Evolutionary conservation across 2,797 vertebrate genomes (phyloP).

Genomic region (Crax fasciolata): DNA sequence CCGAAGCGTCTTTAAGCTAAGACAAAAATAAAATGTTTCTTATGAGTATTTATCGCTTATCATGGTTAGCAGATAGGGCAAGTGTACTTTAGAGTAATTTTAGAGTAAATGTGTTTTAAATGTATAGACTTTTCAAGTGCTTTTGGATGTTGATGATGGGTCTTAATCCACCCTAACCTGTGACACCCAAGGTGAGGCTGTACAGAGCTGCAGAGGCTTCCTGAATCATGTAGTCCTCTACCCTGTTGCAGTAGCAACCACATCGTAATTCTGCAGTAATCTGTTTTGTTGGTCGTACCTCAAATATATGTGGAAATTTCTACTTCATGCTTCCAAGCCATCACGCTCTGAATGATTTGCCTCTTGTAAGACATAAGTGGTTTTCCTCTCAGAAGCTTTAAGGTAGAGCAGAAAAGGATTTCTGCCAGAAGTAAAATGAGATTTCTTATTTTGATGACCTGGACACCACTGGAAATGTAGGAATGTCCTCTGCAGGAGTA

Average conservation of each 20-base stretch:
- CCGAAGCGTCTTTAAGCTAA: conserved; percentile 40
- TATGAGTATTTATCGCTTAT: conserved; percentile 27
- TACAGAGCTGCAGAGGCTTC: background rate
- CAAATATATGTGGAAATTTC: background rate
- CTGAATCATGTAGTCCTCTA: background rate
- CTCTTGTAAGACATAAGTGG: background rate
- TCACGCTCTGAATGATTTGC: background rate
- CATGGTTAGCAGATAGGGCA: background rate
- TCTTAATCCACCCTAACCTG: background rate
- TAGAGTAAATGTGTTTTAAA: background rate
- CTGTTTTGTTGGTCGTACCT: background rate
- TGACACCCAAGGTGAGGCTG: background rate
- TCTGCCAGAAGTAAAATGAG: background rate
- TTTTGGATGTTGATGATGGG: background rate
- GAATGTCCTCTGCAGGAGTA: background rate
- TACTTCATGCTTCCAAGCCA: background rate
- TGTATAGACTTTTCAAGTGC: background rate
- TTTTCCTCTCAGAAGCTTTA: background rate
- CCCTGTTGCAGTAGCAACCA: background rate
- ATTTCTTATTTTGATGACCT: conserved; percentile 5
- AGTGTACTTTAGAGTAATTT: background rate
- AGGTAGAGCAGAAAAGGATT: background rate
- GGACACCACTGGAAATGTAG: background rate
- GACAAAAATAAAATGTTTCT: conserved; percentile 69
- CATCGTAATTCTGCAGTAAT: background rate